A percentile compares a stretch with the other conserved stretches of the same genome.
phyloP scores from a whole-genome alignment of 2,797 vertebrate species.

The Otus scops region DNA sequence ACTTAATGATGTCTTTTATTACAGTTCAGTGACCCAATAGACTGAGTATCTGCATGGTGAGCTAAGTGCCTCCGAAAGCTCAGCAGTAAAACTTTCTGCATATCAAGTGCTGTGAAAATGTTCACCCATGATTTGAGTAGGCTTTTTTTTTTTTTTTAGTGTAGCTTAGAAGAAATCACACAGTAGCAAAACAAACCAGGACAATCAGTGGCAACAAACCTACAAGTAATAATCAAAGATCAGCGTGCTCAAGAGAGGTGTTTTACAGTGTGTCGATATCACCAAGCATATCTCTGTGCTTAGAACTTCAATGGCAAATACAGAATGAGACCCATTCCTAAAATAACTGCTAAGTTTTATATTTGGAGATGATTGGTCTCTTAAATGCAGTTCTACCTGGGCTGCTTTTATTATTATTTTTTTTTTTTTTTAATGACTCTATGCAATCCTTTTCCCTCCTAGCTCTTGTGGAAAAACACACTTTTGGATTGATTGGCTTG shows the following conservation, averaged over 20 bases:
- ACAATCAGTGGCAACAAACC: background rate
- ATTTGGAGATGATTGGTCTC: slow-evolving; percentile 79
- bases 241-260: background rate
- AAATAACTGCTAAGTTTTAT: slow-evolving; percentile 68
- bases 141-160: background rate
- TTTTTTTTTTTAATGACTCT: slow-evolving; percentile 79
- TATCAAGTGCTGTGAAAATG: background rate
- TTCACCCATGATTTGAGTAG: background rate
- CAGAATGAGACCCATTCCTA: slow-evolving; percentile 59
- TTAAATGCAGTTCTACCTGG: slow-evolving; percentile 80
- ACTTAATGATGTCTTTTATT: slow-evolving; percentile 9
- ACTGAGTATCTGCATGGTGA: background rate
- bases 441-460: slow-evolving; percentile 77
- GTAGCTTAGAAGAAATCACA: background rate
- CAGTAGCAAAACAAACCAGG: background rate
- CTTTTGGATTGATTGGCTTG: background rate
- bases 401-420: slow-evolving; percentile 4
- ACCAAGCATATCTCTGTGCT: slow-evolving; percentile 57
- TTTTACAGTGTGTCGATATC: background rate
- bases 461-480: background rate
- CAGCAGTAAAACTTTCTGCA: background rate
- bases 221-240: background rate
- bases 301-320: slow-evolving; percentile 72
- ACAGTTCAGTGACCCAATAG: background rate
- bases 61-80: background rate